Conservation (phyloP, 2,113 vertebrate species). For the Arothron firmamentum region DNA sequence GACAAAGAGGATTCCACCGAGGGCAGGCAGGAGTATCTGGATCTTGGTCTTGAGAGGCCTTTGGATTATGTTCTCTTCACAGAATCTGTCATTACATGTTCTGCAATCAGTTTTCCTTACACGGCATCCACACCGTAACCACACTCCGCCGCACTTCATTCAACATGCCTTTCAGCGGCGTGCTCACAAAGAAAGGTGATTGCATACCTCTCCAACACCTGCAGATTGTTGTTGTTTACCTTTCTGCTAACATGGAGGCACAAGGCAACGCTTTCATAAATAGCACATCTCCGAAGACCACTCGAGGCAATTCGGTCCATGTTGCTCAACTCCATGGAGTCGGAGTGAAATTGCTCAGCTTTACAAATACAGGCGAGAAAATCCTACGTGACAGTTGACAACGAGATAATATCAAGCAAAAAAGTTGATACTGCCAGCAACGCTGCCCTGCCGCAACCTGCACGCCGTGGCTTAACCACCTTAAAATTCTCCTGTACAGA, state of each 20-base stretch:
- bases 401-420: conserved; percentile 13
- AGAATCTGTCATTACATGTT: conserved; percentile 50
- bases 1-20: conserved; percentile 57
- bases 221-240: conserved; percentile 52
- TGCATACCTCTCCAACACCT: conserved; percentile 44
- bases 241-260: conserved; percentile 19
- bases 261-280: conserved; percentile 38
- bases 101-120: conserved; percentile 45
- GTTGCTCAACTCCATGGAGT: conserved; percentile 33
- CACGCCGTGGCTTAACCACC: conserved; percentile 49
- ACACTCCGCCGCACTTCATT: conserved; percentile 24
- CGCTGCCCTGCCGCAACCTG: conserved; percentile 39
- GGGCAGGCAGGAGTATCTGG: conserved; percentile 48
- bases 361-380: conserved; percentile 19
- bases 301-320: conserved; percentile 48
- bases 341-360: conserved; percentile 17
- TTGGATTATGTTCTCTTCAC: conserved; percentile 26
- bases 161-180: conserved; percentile 27
- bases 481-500: conserved; percentile 53
- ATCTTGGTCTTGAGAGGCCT: conserved; percentile 34
- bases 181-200: conserved; percentile 50
- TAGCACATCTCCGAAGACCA: conserved; percentile 21
- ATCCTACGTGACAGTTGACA: conserved; percentile 3
- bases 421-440: conserved; percentile 27
- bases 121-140: conserved; percentile 39